A percentile compares a stretch with the other conserved stretches of the same genome.
phyloP scores from a whole-genome alignment of 2,888 invertebrate genomes.

The Ophioninae sp. region DNA sequence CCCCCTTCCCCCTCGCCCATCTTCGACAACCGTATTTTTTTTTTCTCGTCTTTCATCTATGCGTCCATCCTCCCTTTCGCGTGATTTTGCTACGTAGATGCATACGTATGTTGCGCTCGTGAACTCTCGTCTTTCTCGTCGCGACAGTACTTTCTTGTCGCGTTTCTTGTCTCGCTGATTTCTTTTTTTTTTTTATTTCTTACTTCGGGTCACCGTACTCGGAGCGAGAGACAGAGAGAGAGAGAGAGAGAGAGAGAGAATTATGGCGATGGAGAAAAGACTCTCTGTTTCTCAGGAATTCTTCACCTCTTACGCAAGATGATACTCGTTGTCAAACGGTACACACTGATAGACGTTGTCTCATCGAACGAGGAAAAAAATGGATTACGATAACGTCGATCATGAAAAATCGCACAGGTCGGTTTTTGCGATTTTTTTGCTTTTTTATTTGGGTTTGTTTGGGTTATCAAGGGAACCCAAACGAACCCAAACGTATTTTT shows the following conservation, averaged over 20 bases:
- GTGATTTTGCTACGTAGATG: slow-evolving; percentile 1
- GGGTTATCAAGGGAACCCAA: too few relatives aligned
- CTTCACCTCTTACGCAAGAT: slow-evolving; percentile 55
- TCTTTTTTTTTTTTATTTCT: slow-evolving; percentile 47
- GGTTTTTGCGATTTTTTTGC: too few relatives aligned
- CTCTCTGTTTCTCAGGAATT: slow-evolving; percentile 23
- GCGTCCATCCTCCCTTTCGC: background rate
- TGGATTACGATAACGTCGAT: slow-evolving; percentile 11
- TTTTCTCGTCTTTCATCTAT: background rate
- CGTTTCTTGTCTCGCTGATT: slow-evolving; percentile 45
- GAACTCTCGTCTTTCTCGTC: slow-evolving; percentile 44
- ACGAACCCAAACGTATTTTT: too few relatives aligned
- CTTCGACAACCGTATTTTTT: background rate
- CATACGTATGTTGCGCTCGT: slow-evolving; percentile 7
- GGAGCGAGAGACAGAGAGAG: background rate
- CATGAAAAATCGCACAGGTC: slow-evolving; percentile 10
- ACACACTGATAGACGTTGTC: slow-evolving; percentile 48
- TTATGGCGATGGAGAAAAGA: slow-evolving; percentile 13
- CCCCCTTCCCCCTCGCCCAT: background rate
- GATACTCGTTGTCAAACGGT: slow-evolving; percentile 28
- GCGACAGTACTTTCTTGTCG: slow-evolving; percentile 43
- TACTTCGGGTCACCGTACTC: slow-evolving; percentile 53
- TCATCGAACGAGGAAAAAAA: slow-evolving; percentile 28
- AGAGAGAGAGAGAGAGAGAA: slow-evolving; percentile 21
- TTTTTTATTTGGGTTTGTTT: too few relatives aligned